Base-by-base conservation (phyloP, 2,888 invertebrate species). In the Argynnis bischoffii region DNA sequence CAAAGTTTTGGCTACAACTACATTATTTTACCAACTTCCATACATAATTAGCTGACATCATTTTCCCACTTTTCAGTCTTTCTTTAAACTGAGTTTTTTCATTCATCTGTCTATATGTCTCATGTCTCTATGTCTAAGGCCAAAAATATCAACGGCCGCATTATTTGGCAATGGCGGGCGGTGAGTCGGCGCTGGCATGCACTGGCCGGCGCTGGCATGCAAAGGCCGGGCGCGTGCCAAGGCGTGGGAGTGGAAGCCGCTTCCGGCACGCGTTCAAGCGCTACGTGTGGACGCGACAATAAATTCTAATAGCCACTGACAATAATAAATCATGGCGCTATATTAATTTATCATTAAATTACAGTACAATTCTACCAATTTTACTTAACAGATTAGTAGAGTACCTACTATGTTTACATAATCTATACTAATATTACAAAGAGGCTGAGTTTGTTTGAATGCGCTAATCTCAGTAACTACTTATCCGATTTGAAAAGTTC, bases 231-330 rank as follows among this genome's bases (percentile, higher is more conserved):
- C 75, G 88, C 87, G 88, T 88, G 89, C 89, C 88, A 88, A 86
- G 72, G 86, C 89, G 89, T 88, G 88, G 90, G 89, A 84, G 88
- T 83, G 80, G 81, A 81, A 83, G 82, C 79, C 79, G 76, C 85
- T 88, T 89, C 90, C 89, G 90, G 82, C 87, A 87, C 84, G 83
- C 81, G 80, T 66, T 63, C 65, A 59, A 64, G 59, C 54, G 48
- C 47, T 55, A 48, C 59, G 57, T 47, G 47, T 60, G 54, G 60
- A 66, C 48, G 55, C 41, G 16, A 55, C 59, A 41, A 61, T 66
- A 55, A 60, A 66, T 66, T 50, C 51, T 51, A 61, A 35, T 51
- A 5, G 6, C 55, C 59, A 69, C 59, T 46, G 41, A 26, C 35
- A 26, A 55, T 46, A 26, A 31, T 48, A 64, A 60, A 56, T 55